These are phyloP conservation scores for Serrognathus titanus DNA, from an alignment of 2,888 invertebrate genomes.

Conservation along the genomic window DNA sequence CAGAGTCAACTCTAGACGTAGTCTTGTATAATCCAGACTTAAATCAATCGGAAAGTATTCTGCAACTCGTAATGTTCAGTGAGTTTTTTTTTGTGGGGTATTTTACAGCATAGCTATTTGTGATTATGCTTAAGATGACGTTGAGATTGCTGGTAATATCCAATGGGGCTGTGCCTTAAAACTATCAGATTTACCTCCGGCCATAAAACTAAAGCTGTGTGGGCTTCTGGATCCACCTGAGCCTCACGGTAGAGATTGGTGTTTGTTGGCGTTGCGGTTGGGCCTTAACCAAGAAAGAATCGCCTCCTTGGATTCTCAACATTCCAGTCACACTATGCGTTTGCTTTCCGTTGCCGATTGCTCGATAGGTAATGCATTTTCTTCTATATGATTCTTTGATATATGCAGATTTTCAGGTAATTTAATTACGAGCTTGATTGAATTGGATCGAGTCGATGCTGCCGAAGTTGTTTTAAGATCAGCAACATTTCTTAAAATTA, in stretches of 20 bases:
- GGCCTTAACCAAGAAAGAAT: constrained; percentile 51
- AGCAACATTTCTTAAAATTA: constrained; percentile 49
- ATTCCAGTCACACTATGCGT: constrained; percentile 46
- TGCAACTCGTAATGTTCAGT: constrained; percentile 59
- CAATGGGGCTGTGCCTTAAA: constrained; percentile 58
- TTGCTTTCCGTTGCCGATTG: constrained; percentile 45
- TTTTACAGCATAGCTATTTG: background rate
- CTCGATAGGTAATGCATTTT: constrained; percentile 41
- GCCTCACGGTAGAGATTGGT: constrained; percentile 72
- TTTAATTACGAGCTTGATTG: constrained; percentile 56
- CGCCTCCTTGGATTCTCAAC: constrained; percentile 46
- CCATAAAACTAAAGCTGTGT: constrained; percentile 61
- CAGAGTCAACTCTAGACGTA: constrained; percentile 47
- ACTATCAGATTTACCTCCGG: constrained; percentile 58
- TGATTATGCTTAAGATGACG: constrained; percentile 35
- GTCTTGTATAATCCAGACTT: constrained; percentile 49
- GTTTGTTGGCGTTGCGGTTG: constrained; percentile 67
- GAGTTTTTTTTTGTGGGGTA: constrained; percentile 12
- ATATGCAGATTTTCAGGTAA: constrained; percentile 45
- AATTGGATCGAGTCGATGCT: constrained; percentile 60
- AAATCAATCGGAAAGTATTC: constrained; percentile 54
- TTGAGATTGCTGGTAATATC: constrained; percentile 39
- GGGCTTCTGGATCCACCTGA: constrained; percentile 70
- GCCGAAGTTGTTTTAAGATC: constrained; percentile 57
- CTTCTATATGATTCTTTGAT: background rate